These are phyloP conservation scores for Acomys russatus DNA, from an alignment of 2,797 vertebrate species.

Conservation along the genomic window DNA sequence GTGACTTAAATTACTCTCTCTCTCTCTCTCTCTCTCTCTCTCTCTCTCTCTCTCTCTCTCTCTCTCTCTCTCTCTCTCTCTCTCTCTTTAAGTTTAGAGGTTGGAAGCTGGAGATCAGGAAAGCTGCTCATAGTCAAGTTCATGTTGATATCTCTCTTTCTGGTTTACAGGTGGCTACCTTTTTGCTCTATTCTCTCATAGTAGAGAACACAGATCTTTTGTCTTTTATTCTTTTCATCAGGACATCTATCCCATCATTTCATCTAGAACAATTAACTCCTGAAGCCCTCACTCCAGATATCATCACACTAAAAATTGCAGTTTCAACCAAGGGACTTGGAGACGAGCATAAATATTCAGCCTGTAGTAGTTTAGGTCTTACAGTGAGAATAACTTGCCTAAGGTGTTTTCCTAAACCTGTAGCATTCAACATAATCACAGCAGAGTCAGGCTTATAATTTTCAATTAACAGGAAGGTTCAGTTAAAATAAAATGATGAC, in stretches of 20 bases:
- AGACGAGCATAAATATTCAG: background rate
- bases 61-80: too few species aligned
- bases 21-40: too few species aligned
- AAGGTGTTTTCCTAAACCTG: constrained; percentile 1
- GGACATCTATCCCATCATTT: background rate
- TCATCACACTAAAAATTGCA: background rate
- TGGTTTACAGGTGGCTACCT: background rate
- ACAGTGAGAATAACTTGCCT: background rate
- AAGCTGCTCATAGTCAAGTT: background rate
- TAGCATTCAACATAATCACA: background rate
- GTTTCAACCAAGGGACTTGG: background rate
- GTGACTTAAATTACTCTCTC: background rate
- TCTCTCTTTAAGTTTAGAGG: background rate
- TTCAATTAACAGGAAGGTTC: constrained; percentile 46
- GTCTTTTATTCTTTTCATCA: background rate
- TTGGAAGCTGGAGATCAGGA: background rate
- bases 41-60: too few species aligned
- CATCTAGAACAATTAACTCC: background rate
- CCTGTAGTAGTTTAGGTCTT: background rate
- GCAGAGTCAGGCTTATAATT: background rate
- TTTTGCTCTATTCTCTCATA: background rate
- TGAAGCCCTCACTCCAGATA: background rate
- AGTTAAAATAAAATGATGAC: constrained; percentile 54
- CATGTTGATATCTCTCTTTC: background rate
- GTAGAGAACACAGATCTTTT: background rate